phyloP scores from a whole-genome alignment of 2,888 invertebrate genomes.

The Resseliella maxima region DNA sequence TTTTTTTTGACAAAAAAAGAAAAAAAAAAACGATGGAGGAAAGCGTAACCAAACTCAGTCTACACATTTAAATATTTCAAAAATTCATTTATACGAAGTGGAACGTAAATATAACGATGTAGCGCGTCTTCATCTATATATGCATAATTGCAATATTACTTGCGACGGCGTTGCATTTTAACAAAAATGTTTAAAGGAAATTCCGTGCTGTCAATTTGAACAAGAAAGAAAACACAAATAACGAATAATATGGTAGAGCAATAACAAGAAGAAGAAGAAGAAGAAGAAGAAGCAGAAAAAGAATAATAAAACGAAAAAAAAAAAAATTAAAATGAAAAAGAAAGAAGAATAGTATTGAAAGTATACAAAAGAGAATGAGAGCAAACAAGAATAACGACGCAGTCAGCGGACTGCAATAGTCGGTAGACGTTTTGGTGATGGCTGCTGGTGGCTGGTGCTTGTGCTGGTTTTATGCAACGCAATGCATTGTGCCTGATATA shows the following conservation, averaged over 20 bases:
- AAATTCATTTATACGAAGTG: neutral
- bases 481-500: neutral
- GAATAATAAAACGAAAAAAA: no score
- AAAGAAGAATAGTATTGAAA: neutral
- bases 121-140: neutral
- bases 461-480: neutral
- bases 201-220: neutral
- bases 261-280: neutral
- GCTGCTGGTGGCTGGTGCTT: neutral
- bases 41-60: neutral
- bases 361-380: neutral
- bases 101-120: neutral
- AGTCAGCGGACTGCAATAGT: neutral
- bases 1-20: neutral
- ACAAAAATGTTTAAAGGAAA: neutral
- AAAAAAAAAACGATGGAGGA: neutral
- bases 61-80: neutral
- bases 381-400: neutral
- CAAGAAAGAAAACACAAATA: neutral
- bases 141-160: neutral
- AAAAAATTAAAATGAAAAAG: no score
- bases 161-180: neutral
- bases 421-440: slow-evolving; percentile 7
- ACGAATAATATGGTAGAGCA: neutral
- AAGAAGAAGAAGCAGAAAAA: no score